A percentile compares a stretch with the other conserved stretches of the same genome.
Conservation (phyloP, 2,888 invertebrate genomes). For the Tenodera sinensis region DNA sequence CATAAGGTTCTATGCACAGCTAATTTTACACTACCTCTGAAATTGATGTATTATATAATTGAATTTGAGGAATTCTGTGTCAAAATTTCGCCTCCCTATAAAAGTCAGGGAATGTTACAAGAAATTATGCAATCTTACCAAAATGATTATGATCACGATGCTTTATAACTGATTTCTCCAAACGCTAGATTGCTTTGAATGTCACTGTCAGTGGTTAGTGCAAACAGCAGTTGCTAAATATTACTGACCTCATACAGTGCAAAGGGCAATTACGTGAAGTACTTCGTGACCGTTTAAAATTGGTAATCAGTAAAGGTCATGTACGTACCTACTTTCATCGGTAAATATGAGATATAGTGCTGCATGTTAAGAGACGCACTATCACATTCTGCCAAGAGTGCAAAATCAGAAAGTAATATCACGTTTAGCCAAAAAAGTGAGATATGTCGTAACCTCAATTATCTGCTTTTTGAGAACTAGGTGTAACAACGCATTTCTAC, state of each 20-base stretch:
- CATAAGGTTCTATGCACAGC: no score
- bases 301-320: neutral
- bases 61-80: no score
- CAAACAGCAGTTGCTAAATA: neutral
- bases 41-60: no score
- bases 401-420: neutral
- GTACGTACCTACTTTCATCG: neutral
- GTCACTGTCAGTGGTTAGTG: neutral
- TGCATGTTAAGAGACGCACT: neutral
- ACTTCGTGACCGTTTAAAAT: neutral
- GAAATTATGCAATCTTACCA: no score
- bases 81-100: no score
- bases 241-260: neutral
- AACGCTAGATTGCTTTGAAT: neutral
- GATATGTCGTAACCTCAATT: no score
- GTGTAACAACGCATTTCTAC: no score
- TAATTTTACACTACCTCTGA: no score
- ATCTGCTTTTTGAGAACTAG: no score
- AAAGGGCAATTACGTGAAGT: neutral
- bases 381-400: neutral
- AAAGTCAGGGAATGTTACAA: no score
- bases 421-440: no score
- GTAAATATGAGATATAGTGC: neutral
- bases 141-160: neutral
- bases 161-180: neutral